phyloP scores from a whole-genome alignment of 2,797 vertebrate genomes.

The Diplodus sargus region DNA sequence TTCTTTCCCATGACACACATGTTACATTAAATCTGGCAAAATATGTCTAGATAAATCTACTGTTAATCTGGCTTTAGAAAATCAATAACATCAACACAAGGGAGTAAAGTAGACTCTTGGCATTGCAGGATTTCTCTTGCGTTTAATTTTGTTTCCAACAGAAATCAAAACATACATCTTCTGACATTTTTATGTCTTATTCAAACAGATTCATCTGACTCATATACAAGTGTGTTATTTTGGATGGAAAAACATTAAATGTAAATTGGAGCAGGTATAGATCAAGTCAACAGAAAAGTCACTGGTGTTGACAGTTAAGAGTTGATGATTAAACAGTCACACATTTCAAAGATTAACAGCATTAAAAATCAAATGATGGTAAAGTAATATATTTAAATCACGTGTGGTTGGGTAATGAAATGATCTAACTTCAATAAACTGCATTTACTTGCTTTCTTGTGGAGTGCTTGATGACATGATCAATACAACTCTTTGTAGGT shows the following conservation, averaged over 20 bases:
- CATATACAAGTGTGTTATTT: neutral
- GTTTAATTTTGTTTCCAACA: conserved; percentile 9
- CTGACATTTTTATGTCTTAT: conserved; percentile 10
- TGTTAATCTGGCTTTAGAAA: conserved; percentile 32
- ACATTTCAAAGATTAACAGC: neutral
- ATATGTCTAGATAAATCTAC: conserved; percentile 22
- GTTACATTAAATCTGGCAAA: conserved; percentile 18
- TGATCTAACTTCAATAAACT: neutral
- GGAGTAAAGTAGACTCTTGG: conserved; percentile 33
- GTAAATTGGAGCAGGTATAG: neutral
- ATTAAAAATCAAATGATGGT: too few relatives aligned
- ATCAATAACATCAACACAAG: neutral
- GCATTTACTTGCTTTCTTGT: neutral
- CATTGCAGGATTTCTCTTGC: conserved; percentile 12
- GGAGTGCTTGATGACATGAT: neutral
- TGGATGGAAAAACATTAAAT: conserved; percentile 1
- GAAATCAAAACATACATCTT: conserved; percentile 29
- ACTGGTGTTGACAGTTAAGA: conserved; percentile 3
- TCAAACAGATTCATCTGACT: conserved; percentile 3
- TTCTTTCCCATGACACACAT: conserved; percentile 28
- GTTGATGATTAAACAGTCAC: neutral
- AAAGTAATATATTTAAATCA: neutral
- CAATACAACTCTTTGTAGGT: neutral
- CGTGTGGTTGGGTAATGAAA: neutral
- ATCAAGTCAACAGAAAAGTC: neutral